Evolutionary conservation across 2,888 invertebrate species (phyloP), one percentile per base, ranked within the genome.

Genomic region (Lypha dubia): DNA sequence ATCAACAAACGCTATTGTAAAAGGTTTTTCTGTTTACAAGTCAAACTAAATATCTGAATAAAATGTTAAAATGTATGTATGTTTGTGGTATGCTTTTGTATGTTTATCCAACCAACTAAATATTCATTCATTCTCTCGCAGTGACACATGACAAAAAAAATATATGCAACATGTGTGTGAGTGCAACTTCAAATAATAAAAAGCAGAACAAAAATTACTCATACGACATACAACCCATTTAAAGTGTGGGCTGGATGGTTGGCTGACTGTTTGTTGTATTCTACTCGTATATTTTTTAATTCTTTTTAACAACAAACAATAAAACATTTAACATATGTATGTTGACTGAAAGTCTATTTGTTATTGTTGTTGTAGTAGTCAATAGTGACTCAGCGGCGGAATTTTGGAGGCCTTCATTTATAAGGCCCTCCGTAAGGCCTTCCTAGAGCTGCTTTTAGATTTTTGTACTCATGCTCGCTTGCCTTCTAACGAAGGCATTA

Each of bases 101-200:
- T 35, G n/a, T 44, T 46, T 53, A n/a, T 62, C 0, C 15, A 71
- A 9, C 1, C 28, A 56, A 20, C 0, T 28, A 60, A 41, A 4
- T 13, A 70, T 44, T 35, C 63, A 74, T 60, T 75, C 32, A 60
- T 63, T 67, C 71, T 35, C 44, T 56, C 56, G n/a, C 38, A 63
- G 67, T 80, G 84, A 84, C 80, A 80, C 49, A 76, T 68, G 79
- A 71, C 73, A 84, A 73, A 75, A n/a, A n/a, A n/a, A n/a, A n/a
- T n/a, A 71, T 8, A 13, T 44, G 28, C 65, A 68, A 71, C 63
- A 71, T 79, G 62, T 79, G 62, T 58, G 58, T 35, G 35, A 58
- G 38, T 62, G 13, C 38, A 44, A 56, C 3, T n/a, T 9, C 58
- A 44, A 56, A 28, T n/a, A 17, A 38, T n/a, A 44, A 17, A 41